Conservation (phyloP, 2,797 vertebrate species). For the Orestias chungarensis region DNA sequence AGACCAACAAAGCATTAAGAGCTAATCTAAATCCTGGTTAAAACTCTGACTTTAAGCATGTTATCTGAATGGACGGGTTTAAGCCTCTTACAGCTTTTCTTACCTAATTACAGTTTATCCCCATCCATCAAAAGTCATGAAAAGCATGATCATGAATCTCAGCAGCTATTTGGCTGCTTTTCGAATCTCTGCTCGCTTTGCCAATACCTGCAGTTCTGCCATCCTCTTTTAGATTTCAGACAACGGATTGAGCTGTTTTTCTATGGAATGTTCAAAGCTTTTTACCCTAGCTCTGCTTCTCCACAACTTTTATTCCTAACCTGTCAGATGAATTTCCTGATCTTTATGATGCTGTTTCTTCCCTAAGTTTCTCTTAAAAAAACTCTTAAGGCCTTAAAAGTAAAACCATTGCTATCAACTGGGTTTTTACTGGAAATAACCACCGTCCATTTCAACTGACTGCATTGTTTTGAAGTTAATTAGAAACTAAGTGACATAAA, state of each 20-base stretch:
- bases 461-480: not conserved
- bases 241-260: not conserved
- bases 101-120: not conserved
- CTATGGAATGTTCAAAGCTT: not conserved
- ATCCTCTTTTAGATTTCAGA: not conserved
- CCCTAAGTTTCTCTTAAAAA: not conserved
- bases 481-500: not conserved
- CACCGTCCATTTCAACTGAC: not conserved
- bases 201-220: not conserved
- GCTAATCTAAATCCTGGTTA: not conserved
- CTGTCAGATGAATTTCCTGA: not conserved
- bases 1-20: not conserved
- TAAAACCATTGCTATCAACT: too few relatives aligned
- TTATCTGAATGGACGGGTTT: not conserved
- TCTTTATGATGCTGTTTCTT: not conserved
- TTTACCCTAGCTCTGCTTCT: not conserved
- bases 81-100: not conserved
- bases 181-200: not conserved
- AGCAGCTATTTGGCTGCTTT: not conserved
- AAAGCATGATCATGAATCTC: not conserved
- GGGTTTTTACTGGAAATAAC: not conserved
- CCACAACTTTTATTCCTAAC: not conserved
- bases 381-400: too few relatives aligned
- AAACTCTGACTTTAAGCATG: not conserved
- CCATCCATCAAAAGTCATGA: not conserved